Evolutionary conservation across 1,140 invertebrate genomes (phyloP).

Genomic region (Formica selysi): DNA sequence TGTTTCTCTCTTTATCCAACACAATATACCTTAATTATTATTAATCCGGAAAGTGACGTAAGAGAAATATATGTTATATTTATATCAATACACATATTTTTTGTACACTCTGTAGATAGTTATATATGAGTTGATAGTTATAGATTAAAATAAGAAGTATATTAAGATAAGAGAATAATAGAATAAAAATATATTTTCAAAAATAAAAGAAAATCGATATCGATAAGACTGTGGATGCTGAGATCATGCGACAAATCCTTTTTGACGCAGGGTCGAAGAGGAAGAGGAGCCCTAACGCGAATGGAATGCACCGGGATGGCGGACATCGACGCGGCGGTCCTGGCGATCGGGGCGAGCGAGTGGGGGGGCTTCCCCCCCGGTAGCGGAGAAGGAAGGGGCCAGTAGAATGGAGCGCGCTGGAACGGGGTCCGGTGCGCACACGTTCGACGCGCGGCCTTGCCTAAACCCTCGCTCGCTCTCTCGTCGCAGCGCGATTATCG

Average conservation of each 20-base stretch:
- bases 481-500: conserved; percentile 10
- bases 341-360: neutral
- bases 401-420: conserved; percentile 48
- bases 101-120: too few relatives aligned
- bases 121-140: too few relatives aligned
- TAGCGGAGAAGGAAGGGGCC: conserved; percentile 62
- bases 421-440: conserved; percentile 62
- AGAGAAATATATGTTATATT: too few relatives aligned
- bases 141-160: too few relatives aligned
- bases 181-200: neutral
- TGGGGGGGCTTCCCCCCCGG: neutral
- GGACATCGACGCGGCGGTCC: conserved; percentile 34
- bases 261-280: too few relatives aligned
- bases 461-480: conserved; percentile 57
- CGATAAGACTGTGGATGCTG: neutral
- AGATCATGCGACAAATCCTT: neutral
- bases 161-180: too few relatives aligned
- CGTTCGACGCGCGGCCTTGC: conserved; percentile 72
- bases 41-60: too few relatives aligned
- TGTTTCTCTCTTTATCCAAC: too few relatives aligned
- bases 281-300: neutral
- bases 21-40: too few relatives aligned
- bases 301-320: conserved; percentile 24
- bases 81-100: too few relatives aligned
- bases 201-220: neutral